These are phyloP conservation scores for Cichladusa arquata DNA, from an alignment of 2,113 vertebrate genomes.

Conservation along the genomic window DNA sequence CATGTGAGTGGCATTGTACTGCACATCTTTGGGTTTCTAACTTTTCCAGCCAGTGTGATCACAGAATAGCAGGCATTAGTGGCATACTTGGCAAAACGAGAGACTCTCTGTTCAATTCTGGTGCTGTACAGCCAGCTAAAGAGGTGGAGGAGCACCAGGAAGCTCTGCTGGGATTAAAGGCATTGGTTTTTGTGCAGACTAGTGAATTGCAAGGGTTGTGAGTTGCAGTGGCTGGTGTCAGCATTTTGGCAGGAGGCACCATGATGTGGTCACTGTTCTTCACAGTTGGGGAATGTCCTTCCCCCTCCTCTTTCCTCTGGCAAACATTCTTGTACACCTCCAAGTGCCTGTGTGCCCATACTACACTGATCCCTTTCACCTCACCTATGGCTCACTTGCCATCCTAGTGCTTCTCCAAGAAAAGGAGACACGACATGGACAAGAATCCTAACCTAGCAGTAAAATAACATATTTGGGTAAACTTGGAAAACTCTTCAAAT, in stretches of 20 bases:
- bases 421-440: fast-evolving
- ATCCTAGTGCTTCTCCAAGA: background rate
- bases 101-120: background rate
- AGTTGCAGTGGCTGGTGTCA: background rate
- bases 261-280: fast-evolving
- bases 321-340: background rate
- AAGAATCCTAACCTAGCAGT: background rate
- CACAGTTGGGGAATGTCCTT: background rate
- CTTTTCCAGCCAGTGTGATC: background rate
- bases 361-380: fast-evolving
- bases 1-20: fast-evolving
- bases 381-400: fast-evolving
- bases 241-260: background rate
- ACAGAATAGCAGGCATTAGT: background rate
- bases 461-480: background rate
- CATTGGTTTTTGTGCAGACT: background rate
- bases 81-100: background rate
- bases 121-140: background rate
- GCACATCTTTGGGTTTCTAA: background rate
- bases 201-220: fast-evolving
- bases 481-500: background rate
- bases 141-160: background rate
- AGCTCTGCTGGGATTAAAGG: background rate
- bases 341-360: background rate
- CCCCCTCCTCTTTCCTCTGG: background rate